These are phyloP conservation scores for Drosophila carrolli DNA, from an alignment of 1,140 invertebrate species.

Conservation along the genomic window DNA sequence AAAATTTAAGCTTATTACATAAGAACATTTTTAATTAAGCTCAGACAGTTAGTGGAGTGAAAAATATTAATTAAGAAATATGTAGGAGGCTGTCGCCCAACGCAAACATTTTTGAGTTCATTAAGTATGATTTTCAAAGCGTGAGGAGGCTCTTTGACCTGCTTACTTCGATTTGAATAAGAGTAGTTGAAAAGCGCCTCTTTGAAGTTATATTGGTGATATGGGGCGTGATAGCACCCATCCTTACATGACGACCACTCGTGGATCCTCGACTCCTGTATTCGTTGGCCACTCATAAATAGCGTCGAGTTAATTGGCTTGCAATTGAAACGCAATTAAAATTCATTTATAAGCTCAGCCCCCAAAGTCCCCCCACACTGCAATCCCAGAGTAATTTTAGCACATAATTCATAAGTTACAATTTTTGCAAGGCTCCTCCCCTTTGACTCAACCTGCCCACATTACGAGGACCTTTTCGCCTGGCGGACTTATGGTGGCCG, in stretches of 20 bases:
- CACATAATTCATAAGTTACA: slow-evolving; percentile 61
- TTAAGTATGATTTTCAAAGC: not conserved
- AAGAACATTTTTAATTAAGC: too few relatives aligned
- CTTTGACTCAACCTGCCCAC: slow-evolving; percentile 7
- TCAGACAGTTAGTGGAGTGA: not conserved
- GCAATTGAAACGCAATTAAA: slow-evolving; percentile 78
- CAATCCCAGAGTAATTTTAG: slow-evolving; percentile 40
- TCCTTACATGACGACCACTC: slow-evolving; percentile 6
- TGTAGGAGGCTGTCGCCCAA: not conserved
- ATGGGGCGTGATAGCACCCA: not conserved
- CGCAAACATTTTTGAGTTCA: not conserved
- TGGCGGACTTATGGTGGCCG: slow-evolving; percentile 41
- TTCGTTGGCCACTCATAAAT: slow-evolving; percentile 22
- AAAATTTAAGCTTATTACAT: too few relatives aligned
- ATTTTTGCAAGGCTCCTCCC: slow-evolving; percentile 8
- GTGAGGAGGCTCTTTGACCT: slow-evolving; percentile 1
- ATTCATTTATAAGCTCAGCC: slow-evolving; percentile 62
- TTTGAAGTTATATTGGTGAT: not conserved
- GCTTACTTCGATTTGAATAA: not conserved
- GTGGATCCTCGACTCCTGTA: not conserved
- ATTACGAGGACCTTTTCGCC: slow-evolving; percentile 27
- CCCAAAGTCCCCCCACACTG: not conserved
- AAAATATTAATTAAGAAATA: slow-evolving; percentile 2
- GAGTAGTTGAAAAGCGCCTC: not conserved
- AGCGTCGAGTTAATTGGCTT: slow-evolving; percentile 59